A percentile compares a stretch with the other conserved stretches of the same genome.
Conservation (phyloP, 2,888 invertebrate species). For the Drosophila paucipuncta region DNA sequence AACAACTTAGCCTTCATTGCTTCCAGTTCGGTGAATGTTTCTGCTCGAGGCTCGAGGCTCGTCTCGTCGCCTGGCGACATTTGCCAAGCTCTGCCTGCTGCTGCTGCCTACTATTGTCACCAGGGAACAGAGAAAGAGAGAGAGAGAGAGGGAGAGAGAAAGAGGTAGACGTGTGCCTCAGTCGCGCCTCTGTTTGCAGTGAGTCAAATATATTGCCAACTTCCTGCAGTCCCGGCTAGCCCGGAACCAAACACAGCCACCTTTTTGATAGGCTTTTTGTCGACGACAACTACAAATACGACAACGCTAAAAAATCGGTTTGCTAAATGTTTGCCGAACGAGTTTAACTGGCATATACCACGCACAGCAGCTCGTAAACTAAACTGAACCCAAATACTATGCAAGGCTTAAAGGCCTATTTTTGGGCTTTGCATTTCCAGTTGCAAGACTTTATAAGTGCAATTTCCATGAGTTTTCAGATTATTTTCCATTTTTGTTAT, state of each 20-base stretch:
- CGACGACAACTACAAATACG: conserved; percentile 32
- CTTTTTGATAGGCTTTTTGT: conserved; percentile 70
- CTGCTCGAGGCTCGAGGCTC: conserved; percentile 7
- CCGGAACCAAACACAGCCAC: conserved; percentile 45
- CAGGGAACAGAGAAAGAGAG: conserved; percentile 14
- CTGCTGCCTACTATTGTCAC: conserved; percentile 62
- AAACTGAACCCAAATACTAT: background rate
- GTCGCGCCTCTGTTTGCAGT: conserved; percentile 78
- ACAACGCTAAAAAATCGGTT: conserved; percentile 18
- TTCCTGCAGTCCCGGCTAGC: conserved; percentile 71
- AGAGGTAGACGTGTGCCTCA: conserved; percentile 44
- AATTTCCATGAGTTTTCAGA: background rate
- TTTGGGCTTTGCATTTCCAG: background rate
- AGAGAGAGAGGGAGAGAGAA: background rate
- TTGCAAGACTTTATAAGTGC: background rate
- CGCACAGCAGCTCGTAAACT: conserved; percentile 11
- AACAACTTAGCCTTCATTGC: conserved; percentile 80
- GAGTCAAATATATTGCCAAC: conserved; percentile 83
- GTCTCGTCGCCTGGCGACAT: conserved; percentile 34
- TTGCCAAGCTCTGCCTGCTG: conserved; percentile 35
- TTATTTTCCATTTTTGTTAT: background rate
- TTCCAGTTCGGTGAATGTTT: conserved; percentile 71
- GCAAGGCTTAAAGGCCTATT: background rate
- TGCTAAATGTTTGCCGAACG: background rate
- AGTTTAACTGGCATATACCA: conserved; percentile 29